Base-by-base conservation (phyloP, 2,888 invertebrate species). In the Scrobipalpa atriplicella region DNA sequence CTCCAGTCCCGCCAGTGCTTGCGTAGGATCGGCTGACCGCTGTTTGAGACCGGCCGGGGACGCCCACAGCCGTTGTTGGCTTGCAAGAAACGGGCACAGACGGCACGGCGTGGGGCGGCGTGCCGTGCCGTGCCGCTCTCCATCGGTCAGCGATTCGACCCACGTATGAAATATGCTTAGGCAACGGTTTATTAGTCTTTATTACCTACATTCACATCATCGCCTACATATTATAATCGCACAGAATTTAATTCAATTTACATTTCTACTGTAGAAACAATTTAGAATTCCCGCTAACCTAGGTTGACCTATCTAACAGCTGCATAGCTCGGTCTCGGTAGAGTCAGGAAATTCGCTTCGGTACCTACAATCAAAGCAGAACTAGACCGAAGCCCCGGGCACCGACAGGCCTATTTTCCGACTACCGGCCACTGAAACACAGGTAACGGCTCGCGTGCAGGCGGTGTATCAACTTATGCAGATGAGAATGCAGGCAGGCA, bases 401-500 rank as follows among this genome's bases (percentile, higher is more conserved):
- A 13, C 54, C 21, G 54, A 21, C 54, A 21, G 54, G 54, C 21
- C 21, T 29, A 56, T 56, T 56, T 56, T 21, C 21, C 54, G 54
- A 19, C 10, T n/a, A 61, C 58, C 56, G 38, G 21, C 54, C 19
- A 56, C 54, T 56, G 62, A 62, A 11, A 39, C 38, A 60, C 38
- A n/a, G 9, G 60, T n/a, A n/a, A 39, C 29, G n/a, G 18, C 13
- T 39, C 39, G 39, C 60, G 38, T 39, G 60, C 38, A 16, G n/a
- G 36, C 29, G 7, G 60, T 16, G 36, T 60, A 39, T 16, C 29
- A 39, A 60, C 60, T 61, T 66, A 56, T 66, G 64, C 66, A 69
- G 67, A 66, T 70, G 66, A 63, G 52, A 69, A 74, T 76, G 66
- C 71, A 67, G 69, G 65, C 71, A 67, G 68, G 68, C 71, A 68